These are phyloP conservation scores for Crotalus viridis DNA, from an alignment of 2,113 vertebrate species.

Conservation along the genomic window DNA sequence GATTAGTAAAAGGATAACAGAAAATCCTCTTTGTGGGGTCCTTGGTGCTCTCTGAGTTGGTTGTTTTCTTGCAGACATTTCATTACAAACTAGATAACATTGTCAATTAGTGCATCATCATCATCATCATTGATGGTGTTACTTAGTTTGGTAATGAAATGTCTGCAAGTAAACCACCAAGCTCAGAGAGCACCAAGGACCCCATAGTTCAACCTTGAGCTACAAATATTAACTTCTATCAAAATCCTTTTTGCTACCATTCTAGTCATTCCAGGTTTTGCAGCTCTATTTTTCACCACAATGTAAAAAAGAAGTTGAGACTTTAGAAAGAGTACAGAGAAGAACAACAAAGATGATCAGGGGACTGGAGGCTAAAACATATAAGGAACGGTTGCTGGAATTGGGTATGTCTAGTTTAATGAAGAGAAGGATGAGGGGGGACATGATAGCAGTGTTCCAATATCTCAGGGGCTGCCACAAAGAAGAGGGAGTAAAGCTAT, in stretches of 20 bases:
- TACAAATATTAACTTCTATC: neutral
- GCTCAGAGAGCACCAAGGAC: neutral
- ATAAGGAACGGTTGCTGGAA: too few relatives aligned
- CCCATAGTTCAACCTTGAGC: neutral
- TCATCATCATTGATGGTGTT: neutral
- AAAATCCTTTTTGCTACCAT: neutral
- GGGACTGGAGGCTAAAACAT: too few relatives aligned
- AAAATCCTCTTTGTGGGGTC: neutral
- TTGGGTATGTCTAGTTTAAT: too few relatives aligned
- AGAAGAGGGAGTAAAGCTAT: too few relatives aligned
- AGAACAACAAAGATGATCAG: too few relatives aligned
- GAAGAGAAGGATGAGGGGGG: too few relatives aligned
- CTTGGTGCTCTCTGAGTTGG: neutral
- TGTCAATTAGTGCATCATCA: neutral
- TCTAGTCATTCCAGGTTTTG: neutral
- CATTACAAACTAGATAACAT: neutral
- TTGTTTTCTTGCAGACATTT: neutral
- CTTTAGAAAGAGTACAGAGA: too few relatives aligned
- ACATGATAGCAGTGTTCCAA: too few relatives aligned
- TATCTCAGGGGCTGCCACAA: too few relatives aligned
- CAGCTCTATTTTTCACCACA: neutral
- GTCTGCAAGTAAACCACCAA: neutral
- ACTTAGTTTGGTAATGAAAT: neutral
- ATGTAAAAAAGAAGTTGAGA: too few relatives aligned
- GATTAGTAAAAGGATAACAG: neutral